Base-by-base conservation (phyloP, 2,113 vertebrate species). In the Oryzias melastigma region DNA sequence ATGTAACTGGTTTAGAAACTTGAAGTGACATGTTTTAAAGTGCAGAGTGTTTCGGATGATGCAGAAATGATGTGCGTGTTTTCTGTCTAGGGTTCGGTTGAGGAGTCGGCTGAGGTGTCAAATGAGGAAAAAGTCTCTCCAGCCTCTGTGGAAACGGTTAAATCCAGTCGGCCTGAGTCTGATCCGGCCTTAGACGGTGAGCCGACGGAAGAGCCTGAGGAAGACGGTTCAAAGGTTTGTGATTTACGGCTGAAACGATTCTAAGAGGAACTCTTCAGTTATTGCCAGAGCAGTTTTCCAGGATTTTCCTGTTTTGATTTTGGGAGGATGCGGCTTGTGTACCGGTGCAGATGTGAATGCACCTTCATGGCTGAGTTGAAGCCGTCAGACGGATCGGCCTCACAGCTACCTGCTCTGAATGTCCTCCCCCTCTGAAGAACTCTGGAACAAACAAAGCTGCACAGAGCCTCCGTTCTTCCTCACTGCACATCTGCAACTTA, bases 401-500 rank as follows among this genome's bases (percentile, higher is more conserved):
- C 1, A 35, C 8, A 10, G 29, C 8, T 35, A 35, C 29, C 29
- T 35, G 8, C 29, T 35, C 29, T 10, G 29, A 35, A 35, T 8
- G 29, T 35, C 29, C 29, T 61, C 42, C 24, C 16, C 40, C 17
- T 42, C 40, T 20, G 52, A 25, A 47, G 18, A 14, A 35, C 48
- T 18, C 40, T 25, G 42, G 54, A 58, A 40, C 55, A 47, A 64
- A 59, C 68, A 73, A 51, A 42, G 52, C 50, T 24, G 8, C 4
- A 58, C 22, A 44, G 6, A 48, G 43, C 65, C 58, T 19, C 19
- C 3, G 5, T 52, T 55, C 55, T 52, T 59, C 64, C 19, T n/a
- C 48, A 42, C 45, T 17, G 16, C 54, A 83, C 73, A 83, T 76
- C 69, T 83, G 80, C 65, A 71, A 60, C 52, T 12, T n/a, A 62